Base-by-base conservation (phyloP, 2,113 vertebrate species). In the Bombycilla garrulus region DNA sequence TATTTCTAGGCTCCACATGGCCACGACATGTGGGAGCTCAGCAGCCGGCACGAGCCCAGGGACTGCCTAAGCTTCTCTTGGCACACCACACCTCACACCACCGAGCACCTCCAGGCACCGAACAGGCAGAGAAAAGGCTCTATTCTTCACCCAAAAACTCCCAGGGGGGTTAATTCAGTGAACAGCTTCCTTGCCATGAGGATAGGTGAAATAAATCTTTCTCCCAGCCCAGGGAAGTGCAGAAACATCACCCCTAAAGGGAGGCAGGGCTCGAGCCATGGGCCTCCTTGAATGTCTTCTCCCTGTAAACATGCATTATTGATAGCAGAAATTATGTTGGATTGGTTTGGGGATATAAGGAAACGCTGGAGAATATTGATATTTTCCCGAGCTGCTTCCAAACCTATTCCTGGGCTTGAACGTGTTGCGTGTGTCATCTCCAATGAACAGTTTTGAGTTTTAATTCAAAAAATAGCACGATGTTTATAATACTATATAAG, bases 401-500 rank as follows among this genome's bases (percentile, higher is more conserved):
- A 79, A 73, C 67, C 76, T 94, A 80, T 96, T 95, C 90, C 71
- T 83, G 53, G 80, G 14, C 60, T 78, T 40, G 53, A 92, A 78
- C 8, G 6, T 35, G 26, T 73, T 16, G 76, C 1, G 0, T 51
- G 51, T 97, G 91, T 93, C 88, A 90, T 54, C 76, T 92, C 90
- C 24, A 12, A 81, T 31, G 88, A 92, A 62, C 40, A 5, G n/a
- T 54, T 93, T 84, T 70, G 84, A 95, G 94, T 76, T 88, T 81
- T 81, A 84, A 93, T 88, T 96, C 67, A 93, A 93, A 96, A 94
- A 96, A 94, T 83, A 92, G 83, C 67, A 38, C 7, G 26, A 29
- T 86, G 88, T 88, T 94, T 93, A 77, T 86, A 70, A 93, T 51
- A 51, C 95, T 95, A 58, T 92, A 92, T 93, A 95, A 95, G 92